phyloP scores from a whole-genome alignment of 2,113 vertebrate genomes.

The Cromileptes altivelis region DNA sequence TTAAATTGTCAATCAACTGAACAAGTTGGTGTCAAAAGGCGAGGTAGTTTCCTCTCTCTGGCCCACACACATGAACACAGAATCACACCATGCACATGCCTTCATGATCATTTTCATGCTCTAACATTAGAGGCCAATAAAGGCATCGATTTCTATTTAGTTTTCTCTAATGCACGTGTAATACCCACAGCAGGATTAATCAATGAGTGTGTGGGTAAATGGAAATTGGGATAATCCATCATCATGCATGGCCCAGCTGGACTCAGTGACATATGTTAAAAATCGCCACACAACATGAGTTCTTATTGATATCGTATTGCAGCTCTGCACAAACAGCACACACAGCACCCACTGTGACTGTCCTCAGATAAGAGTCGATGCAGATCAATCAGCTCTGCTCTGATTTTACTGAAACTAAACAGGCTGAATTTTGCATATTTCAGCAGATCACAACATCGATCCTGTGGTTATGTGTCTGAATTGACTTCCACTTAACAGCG shows the following conservation, averaged over 20 bases:
- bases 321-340: background rate
- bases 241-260: background rate
- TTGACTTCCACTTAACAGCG: background rate
- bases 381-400: conserved; percentile 9
- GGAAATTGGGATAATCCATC: conserved; percentile 41
- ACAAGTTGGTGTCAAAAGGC: background rate
- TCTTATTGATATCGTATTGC: conserved; percentile 24
- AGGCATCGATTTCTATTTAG: conserved; percentile 26
- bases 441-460: background rate
- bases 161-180: background rate
- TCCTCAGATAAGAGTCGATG: background rate
- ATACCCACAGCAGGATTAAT: conserved; percentile 5
- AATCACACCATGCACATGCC: background rate
- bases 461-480: background rate
- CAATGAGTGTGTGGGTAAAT: conserved; percentile 5
- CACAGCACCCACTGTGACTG: background rate
- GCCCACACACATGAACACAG: background rate
- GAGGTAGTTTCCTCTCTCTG: background rate
- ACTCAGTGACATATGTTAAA: background rate
- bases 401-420: background rate
- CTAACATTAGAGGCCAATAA: conserved; percentile 19
- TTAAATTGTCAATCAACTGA: background rate
- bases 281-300: background rate
- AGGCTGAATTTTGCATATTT: background rate
- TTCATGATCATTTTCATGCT: background rate